Percentiles rank a stretch among this genome's conserved stretches.
phyloP scores from a whole-genome alignment of 2,797 vertebrate species.

The Odontamblyopus lacepedii region DNA sequence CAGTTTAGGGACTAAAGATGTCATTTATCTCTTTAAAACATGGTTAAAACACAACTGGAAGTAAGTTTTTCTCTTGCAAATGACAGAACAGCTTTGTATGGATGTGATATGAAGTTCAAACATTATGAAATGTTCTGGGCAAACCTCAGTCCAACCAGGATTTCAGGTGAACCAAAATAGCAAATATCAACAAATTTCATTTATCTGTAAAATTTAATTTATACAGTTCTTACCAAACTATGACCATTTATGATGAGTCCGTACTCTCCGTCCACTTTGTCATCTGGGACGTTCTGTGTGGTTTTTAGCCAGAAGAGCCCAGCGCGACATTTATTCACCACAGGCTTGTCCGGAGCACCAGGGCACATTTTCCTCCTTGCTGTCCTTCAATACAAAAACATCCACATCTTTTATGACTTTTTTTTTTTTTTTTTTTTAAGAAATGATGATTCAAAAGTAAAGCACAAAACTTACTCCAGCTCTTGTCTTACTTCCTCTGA shows the following conservation, averaged over 20 bases:
- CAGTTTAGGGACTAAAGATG: no score
- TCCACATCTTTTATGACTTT: not conserved
- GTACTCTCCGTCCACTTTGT: constrained; percentile 79
- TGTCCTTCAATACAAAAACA: constrained; percentile 64
- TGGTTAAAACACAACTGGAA: no score
- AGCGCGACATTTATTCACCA: constrained; percentile 48
- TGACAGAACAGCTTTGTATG: no score
- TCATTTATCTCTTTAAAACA: no score
- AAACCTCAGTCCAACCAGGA: no score
- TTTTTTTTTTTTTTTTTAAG: not conserved
- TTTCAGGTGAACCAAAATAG: no score
- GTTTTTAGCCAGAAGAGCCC: constrained; percentile 67
- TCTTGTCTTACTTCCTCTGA: constrained; percentile 79
- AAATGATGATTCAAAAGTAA: no score
- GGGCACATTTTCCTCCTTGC: constrained; percentile 87
- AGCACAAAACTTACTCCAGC: constrained; percentile 78
- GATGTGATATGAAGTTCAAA: no score
- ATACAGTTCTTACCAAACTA: constrained; percentile 84
- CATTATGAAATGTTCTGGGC: no score
- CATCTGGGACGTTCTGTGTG: constrained; percentile 75
- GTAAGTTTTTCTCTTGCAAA: no score
- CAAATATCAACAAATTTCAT: no score
- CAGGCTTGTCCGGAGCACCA: constrained; percentile 66
- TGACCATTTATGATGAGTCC: constrained; percentile 90
- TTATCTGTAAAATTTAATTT: no score